Evolutionary conservation across 2,888 invertebrate species (phyloP), one percentile per base, ranked within the genome.

Genomic region (Punctoribates punctum): DNA sequence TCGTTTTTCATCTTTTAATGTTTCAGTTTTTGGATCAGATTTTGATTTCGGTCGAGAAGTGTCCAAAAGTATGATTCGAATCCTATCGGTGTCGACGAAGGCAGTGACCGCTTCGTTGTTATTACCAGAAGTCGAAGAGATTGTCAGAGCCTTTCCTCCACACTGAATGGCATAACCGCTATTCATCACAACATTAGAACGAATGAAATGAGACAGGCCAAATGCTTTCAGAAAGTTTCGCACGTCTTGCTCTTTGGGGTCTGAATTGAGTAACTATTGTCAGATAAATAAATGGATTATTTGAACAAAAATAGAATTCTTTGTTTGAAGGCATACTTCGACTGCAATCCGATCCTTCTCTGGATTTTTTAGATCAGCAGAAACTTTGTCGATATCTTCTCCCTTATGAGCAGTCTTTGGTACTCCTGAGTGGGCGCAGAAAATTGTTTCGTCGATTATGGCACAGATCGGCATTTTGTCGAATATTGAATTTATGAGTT

Each of bases 381-480:
- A 90, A 78, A 91, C 88, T 76, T 87, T 86, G 81, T 89, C 88
- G 46, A 91, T 89, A n/a, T 75, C 76, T 20, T 73, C 74, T 23
- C 80, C 67, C 73, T 78, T 78, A 0, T 42, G 29, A 6, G 67
- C 17, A 15, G 25, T 54, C 8, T 89, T 89, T 0, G 91, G 91
- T 76, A 91, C 90, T 8, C 91, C 91, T n/a, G 91, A 91, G 83
- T 91, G 91, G 76, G 89, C 90, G 84, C 91, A 91, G 82, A 91
- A 91, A 73, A 91, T 87, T 89, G 90, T 81, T 46, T 88, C 88
- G 83, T 91, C 91, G n/a, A 91, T 87, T 13, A 88, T 86, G 1
- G 90, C 91, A 17, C 90, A 90, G 34, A 91, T 81, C 0, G 91
- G 91, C 86, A 91, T 86, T 17, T 84, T 86, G 83, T 91, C 91